Percentiles rank a stretch among this genome's conserved stretches.
phyloP scores from a whole-genome alignment of 2,113 vertebrate species.

The Irena cyanogastra region DNA sequence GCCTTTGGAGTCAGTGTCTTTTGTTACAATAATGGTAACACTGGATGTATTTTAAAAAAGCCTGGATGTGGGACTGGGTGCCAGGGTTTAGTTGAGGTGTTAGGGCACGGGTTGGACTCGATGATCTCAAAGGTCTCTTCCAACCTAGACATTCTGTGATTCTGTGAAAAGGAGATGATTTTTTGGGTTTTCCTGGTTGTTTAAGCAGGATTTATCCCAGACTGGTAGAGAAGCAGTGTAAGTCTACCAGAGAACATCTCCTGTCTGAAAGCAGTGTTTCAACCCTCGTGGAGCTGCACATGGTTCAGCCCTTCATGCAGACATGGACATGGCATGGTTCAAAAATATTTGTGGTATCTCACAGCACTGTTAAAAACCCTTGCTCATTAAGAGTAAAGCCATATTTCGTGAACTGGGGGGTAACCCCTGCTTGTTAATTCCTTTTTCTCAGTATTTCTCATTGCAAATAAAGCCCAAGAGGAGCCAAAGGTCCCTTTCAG shows the following conservation, averaged over 20 bases:
- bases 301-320: background rate
- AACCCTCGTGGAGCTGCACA: background rate
- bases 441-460: background rate
- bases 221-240: background rate
- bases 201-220: background rate
- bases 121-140: too few species aligned
- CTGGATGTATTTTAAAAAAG: too few species aligned
- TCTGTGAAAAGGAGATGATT: background rate
- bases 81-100: too few species aligned
- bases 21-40: too few species aligned
- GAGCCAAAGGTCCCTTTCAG: background rate
- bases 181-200: background rate
- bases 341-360: background rate
- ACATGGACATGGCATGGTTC: background rate
- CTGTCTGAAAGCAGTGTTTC: background rate
- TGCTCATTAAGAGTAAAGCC: background rate
- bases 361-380: background rate
- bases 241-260: background rate
- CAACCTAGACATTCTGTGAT: too few species aligned
- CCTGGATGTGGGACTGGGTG: too few species aligned
- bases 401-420: background rate
- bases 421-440: background rate
- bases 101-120: too few species aligned
- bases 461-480: background rate
- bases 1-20: too few species aligned